phyloP scores from a whole-genome alignment of 2,888 invertebrate genomes.

The Melolontha melolontha region DNA sequence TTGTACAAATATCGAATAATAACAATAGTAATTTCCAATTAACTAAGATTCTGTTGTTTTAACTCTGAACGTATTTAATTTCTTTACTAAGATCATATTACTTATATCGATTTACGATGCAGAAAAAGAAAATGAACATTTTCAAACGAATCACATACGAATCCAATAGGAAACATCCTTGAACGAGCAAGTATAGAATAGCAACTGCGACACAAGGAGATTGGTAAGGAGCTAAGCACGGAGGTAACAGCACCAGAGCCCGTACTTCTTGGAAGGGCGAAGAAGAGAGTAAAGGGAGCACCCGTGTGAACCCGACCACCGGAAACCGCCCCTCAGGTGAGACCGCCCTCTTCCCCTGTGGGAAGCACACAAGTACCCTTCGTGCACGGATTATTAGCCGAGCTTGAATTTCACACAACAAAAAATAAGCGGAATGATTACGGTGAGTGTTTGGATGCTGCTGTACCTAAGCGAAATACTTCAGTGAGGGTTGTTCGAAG shows the following conservation, averaged over 20 bases:
- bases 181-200: constrained; percentile 12
- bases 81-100: no score
- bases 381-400: constrained; percentile 63
- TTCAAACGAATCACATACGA: neutral
- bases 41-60: no score
- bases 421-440: constrained; percentile 53
- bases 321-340: constrained; percentile 64
- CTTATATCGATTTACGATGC: neutral
- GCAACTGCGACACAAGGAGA: constrained; percentile 29
- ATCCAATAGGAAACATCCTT: constrained; percentile 13
- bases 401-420: constrained; percentile 61
- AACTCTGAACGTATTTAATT: no score
- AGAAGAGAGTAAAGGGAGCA: constrained; percentile 37
- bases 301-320: constrained; percentile 63
- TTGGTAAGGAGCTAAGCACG: constrained; percentile 32
- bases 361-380: constrained; percentile 61
- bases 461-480: constrained; percentile 42
- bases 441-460: constrained; percentile 50
- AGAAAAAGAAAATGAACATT: constrained; percentile 7
- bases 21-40: no score
- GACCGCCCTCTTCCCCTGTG: constrained; percentile 60
- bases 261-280: constrained; percentile 35
- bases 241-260: constrained; percentile 5
- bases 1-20: no score
- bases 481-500: constrained; percentile 41